Base-by-base conservation (phyloP, 1,140 invertebrate genomes). In the Halictus rubicundus region DNA sequence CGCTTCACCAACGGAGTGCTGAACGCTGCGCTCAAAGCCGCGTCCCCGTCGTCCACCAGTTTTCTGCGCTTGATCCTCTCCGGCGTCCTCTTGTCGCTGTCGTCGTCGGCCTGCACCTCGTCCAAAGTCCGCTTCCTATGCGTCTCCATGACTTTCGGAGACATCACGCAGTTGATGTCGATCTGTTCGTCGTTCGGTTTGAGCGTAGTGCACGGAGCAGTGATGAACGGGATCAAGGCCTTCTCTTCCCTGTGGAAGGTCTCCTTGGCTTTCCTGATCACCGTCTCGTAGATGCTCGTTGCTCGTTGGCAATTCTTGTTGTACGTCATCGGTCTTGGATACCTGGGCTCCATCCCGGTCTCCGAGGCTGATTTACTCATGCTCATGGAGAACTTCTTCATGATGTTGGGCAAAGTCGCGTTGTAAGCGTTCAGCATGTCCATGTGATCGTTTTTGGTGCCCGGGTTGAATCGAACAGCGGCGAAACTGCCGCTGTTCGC, bases 271-370 rank as follows among this genome's bases (percentile, higher is more conserved):
- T 93, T 93, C 49, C 78, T 83, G 1, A 93, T 82, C 0, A 90
- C 88, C 0, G 83, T 82, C 54, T 93, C 91, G 19, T 88, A 88
- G 37, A 92, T 86, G 42, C 83, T 88, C 0, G 75, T 76, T 0
- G 65, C n/a, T 42, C 71, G 87, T 7, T 80, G 75, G 8, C 68
- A 78, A 52, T 85, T 90, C 1, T 85, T 88, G 0, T 68, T 78
- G 39, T 93, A 90, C 0, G 92, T 92, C 86, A 93, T 87, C 6
- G 92, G 92, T 46, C 89, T 88, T 0, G 91, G 85, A 70, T 89
- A 90, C 19, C 82, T 83, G 0, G 74, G 52, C 1, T 84, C 84
- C 21, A 65, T 4, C 65, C 81, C 77, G 1, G 60, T 16, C 2
- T 88, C 80, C 14, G 70, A 49, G 12, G 42, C 80, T 1, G 54